Percentiles rank a stretch among this genome's conserved stretches.
Evolutionary conservation across 2,888 invertebrate species (phyloP).

Genomic region (Pemphredon lugubris): DNA sequence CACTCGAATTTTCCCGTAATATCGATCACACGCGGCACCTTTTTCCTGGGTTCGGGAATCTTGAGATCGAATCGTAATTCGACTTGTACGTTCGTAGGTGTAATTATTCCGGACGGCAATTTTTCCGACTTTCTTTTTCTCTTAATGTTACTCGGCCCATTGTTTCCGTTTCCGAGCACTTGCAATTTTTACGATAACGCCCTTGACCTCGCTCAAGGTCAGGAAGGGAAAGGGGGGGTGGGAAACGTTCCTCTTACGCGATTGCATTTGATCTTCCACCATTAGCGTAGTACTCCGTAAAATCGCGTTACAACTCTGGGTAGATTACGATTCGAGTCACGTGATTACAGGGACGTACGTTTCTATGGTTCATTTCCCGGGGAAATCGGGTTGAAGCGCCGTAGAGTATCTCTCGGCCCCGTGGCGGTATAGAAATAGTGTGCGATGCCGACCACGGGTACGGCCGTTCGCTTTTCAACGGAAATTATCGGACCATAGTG

Average conservation of each 20-base stretch:
- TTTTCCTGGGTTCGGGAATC: too few relatives aligned
- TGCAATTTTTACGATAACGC: background rate
- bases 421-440: conserved; percentile 37
- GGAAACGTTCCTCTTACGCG: conserved; percentile 6
- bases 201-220: too few relatives aligned
- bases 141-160: too few relatives aligned
- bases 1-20: background rate
- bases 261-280: conserved; percentile 5
- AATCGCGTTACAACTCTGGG: conserved; percentile 32
- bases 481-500: conserved; percentile 71
- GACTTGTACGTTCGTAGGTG: background rate
- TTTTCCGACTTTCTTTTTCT: too few relatives aligned
- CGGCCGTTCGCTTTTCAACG: conserved; percentile 67
- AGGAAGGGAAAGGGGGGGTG: too few relatives aligned
- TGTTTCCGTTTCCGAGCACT: background rate
- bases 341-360: conserved; percentile 44
- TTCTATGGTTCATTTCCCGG: conserved; percentile 59
- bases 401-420: conserved; percentile 31
- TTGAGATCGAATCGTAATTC: background rate
- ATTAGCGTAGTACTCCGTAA: conserved; percentile 13
- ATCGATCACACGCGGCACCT: conserved; percentile 14
- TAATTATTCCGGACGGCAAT: too few relatives aligned
- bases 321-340: conserved; percentile 35
- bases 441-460: conserved; percentile 20
- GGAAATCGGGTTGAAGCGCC: conserved; percentile 50